Conservation (phyloP, 2,797 vertebrate species). For the Helarctos malayanus region DNA sequence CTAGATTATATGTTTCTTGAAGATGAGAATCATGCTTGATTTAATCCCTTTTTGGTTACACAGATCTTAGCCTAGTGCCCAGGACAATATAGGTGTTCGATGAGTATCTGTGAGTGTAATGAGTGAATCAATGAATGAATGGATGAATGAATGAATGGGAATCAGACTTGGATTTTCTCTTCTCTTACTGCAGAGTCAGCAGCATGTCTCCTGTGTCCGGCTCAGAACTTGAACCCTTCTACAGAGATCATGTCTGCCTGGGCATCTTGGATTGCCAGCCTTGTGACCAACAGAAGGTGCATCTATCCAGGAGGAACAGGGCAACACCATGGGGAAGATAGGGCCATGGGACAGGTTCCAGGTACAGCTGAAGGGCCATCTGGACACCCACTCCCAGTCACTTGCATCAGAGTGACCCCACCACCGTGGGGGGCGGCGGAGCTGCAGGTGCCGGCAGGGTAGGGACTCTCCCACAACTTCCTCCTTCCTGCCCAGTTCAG, state of each 20-base stretch:
- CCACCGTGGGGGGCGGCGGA: not conserved
- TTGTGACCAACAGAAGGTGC: not conserved
- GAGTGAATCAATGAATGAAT: not conserved
- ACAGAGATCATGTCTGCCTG: not conserved
- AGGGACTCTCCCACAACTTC: not conserved
- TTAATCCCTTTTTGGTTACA: not conserved
- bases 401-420: not conserved
- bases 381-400: not conserved
- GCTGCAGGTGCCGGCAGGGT: not conserved
- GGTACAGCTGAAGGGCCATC: not conserved
- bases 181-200: not conserved
- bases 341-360: not conserved
- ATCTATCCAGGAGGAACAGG: not conserved
- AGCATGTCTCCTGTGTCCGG: not conserved
- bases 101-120: not conserved
- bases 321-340: not conserved
- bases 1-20: not conserved
- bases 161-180: not conserved
- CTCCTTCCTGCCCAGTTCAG: not conserved
- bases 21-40: not conserved
- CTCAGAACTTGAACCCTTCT: not conserved
- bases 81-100: not conserved
- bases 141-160: not conserved
- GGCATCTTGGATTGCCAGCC: not conserved
- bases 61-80: not conserved